phyloP scores from a whole-genome alignment of 2,113 vertebrate species.

The Acrocephalus kingi region DNA sequence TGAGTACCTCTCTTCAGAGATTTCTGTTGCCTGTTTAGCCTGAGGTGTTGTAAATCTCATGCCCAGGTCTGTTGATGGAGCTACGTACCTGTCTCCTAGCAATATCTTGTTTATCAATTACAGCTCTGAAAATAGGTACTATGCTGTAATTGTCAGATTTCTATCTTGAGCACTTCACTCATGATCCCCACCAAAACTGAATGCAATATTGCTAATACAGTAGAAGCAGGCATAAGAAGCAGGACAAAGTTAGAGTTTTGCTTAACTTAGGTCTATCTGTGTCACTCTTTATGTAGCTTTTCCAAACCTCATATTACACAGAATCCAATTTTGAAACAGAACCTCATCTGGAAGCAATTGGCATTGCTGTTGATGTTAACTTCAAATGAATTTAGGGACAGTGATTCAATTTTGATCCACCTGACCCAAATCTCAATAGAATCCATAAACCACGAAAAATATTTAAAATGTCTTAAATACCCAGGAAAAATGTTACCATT shows the following conservation, averaged over 20 bases:
- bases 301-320: not conserved
- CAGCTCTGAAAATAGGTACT: not conserved
- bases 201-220: not conserved
- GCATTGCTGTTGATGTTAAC: not conserved
- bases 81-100: not conserved
- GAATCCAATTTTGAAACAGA: not conserved
- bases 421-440: not conserved
- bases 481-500: not conserved
- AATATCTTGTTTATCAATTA: not conserved
- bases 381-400: not conserved
- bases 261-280: not conserved
- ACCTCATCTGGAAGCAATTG: not conserved
- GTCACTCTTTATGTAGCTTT: not conserved
- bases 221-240: not conserved
- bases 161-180: not conserved
- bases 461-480: not conserved
- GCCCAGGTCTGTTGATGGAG: not conserved
- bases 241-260: not conserved
- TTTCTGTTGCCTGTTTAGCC: not conserved
- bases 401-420: not conserved
- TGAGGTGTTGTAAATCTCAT: not conserved
- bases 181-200: not conserved
- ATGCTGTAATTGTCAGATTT: not conserved
- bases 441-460: not conserved
- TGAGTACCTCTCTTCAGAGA: not conserved